Conservation (phyloP, 2,888 invertebrate genomes). For the Hesperia comma region DNA sequence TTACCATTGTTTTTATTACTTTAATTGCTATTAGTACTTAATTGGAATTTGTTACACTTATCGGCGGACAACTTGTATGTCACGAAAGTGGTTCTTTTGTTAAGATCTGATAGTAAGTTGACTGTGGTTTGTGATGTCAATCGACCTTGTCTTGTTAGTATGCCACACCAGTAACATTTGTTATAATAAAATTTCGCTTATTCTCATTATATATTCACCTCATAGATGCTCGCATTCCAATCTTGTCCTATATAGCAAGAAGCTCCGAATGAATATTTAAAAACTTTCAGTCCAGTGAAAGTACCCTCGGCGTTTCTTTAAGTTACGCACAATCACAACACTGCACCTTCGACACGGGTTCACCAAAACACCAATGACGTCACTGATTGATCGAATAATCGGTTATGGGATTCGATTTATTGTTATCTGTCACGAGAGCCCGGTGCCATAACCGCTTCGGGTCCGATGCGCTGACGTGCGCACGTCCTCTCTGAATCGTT, state of each 20-base stretch:
- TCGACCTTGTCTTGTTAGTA: constrained; percentile 24
- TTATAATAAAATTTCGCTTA: constrained; percentile 22
- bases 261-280: constrained; percentile 78
- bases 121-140: not conserved
- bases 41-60: not conserved
- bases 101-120: not conserved
- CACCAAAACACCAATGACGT: constrained; percentile 61
- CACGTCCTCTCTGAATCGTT: constrained; percentile 49
- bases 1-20: not conserved
- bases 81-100: not conserved
- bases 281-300: constrained; percentile 84
- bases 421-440: constrained; percentile 58
- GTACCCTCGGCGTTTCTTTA: constrained; percentile 75
- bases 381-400: constrained; percentile 53
- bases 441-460: constrained; percentile 34
- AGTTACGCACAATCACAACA: constrained; percentile 50
- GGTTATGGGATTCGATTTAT: constrained; percentile 54
- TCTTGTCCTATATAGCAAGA: constrained; percentile 62
- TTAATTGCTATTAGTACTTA: not conserved
- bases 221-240: constrained; percentile 54
- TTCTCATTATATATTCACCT: constrained; percentile 58
- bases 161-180: constrained; percentile 5
- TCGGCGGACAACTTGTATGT: not conserved
- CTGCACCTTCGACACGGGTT: constrained; percentile 45
- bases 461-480: constrained; percentile 36